Evolutionary conservation across 2,797 vertebrate species (phyloP).

Genomic region (Galaxias olidus): DNA sequence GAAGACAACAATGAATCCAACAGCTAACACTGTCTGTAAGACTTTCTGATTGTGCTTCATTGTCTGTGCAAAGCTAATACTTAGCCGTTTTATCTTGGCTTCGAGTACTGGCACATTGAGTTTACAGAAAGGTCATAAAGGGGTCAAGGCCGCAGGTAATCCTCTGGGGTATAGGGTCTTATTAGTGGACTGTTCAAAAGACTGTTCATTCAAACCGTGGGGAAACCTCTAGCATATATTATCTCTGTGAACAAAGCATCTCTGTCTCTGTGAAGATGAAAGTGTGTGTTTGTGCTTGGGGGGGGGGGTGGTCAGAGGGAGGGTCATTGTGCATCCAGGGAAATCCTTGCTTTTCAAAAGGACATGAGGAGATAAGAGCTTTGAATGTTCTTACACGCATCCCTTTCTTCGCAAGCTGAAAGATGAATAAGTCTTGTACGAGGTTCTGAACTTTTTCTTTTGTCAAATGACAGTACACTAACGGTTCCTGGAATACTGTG

Average conservation of each 20-base stretch:
- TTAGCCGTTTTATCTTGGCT: no score
- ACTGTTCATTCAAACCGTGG: background rate
- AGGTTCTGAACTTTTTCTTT: no score
- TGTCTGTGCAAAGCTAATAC: no score
- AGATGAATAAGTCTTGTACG: no score
- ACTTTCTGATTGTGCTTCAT: no score
- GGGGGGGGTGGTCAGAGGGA: no score
- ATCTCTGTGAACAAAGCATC: background rate
- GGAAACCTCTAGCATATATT: background rate
- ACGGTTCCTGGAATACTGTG: no score
- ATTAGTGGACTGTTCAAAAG: slow-evolving; percentile 8
- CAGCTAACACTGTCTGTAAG: no score
- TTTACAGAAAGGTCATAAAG: background rate
- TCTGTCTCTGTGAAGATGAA: slow-evolving; percentile 8
- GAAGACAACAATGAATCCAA: no score
- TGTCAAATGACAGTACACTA: no score
- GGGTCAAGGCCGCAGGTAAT: background rate
- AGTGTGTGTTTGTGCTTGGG: slow-evolving; percentile 7
- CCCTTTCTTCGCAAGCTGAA: no score
- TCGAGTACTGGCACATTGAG: no score
- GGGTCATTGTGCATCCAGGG: slow-evolving; percentile 20
- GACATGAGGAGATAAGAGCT: slow-evolving; percentile 10
- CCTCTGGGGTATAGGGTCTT: background rate
- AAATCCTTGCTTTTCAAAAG: slow-evolving; percentile 16
- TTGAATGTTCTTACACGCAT: slow-evolving; percentile 13